phyloP scores from a whole-genome alignment of 2,113 vertebrate genomes.

The Dryoscopus gambensis region DNA sequence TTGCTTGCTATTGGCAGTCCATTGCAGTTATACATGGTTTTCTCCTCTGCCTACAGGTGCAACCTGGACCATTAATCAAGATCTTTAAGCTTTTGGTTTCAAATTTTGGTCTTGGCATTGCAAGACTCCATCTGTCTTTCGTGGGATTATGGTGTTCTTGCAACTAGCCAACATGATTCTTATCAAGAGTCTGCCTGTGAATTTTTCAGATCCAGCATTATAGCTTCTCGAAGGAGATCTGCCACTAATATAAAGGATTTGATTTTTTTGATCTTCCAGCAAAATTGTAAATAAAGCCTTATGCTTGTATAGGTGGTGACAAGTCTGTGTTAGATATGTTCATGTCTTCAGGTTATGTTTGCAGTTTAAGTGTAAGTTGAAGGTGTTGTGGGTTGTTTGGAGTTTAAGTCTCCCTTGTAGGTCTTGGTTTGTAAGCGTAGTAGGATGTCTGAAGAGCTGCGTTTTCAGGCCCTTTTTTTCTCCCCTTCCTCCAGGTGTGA shows the following conservation, averaged over 20 bases:
- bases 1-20: not conserved
- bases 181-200: not conserved
- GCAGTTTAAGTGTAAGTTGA: not conserved
- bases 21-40: not conserved
- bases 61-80: not conserved
- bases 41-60: not conserved
- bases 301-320: not conserved
- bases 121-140: not conserved
- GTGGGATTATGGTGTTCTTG: not conserved
- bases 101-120: not conserved
- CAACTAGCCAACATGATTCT: not conserved
- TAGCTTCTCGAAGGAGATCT: not conserved
- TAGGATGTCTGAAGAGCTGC: not conserved
- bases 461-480: not conserved
- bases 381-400: not conserved
- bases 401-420: not conserved
- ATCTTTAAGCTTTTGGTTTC: not conserved
- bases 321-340: not conserved
- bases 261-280: not conserved
- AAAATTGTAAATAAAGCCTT: not conserved
- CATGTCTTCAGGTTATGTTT: not conserved
- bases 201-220: not conserved
- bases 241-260: not conserved
- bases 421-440: not conserved
- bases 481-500: constrained; percentile 75